These are phyloP conservation scores for Adela reaumurella DNA, from an alignment of 2,888 invertebrate genomes.

Conservation along the genomic window DNA sequence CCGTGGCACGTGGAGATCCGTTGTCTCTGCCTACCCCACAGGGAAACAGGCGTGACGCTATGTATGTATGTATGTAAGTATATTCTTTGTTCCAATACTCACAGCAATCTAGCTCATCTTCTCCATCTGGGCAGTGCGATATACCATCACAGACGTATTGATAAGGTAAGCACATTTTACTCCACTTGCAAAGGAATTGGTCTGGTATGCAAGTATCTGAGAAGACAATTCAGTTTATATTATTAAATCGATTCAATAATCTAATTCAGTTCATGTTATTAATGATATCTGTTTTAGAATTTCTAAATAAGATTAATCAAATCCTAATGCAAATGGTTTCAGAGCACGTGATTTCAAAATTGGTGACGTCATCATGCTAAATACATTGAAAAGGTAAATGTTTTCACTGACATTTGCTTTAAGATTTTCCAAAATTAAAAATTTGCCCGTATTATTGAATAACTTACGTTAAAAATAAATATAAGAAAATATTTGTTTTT, in stretches of 20 bases:
- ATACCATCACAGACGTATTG: conserved; percentile 62
- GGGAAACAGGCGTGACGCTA: too few relatives aligned
- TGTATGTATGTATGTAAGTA: too few relatives aligned
- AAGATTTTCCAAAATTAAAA: neutral
- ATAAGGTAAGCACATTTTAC: conserved; percentile 60
- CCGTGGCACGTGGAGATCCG: too few relatives aligned
- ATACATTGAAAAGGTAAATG: too few relatives aligned
- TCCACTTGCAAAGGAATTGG: conserved; percentile 62
- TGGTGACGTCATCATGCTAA: too few relatives aligned
- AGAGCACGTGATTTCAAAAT: too few relatives aligned
- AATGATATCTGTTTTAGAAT: too few relatives aligned
- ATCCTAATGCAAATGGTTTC: neutral
- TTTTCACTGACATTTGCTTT: too few relatives aligned
- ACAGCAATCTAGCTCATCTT: conserved; percentile 81
- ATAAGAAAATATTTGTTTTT: neutral
- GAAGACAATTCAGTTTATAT: conserved; percentile 14
- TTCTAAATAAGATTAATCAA: neutral
- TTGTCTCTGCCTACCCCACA: too few relatives aligned
- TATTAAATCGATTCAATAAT: neutral
- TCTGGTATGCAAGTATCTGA: conserved; percentile 55
- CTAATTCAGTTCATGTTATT: too few relatives aligned
- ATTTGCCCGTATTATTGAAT: too few relatives aligned
- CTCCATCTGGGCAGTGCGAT: conserved; percentile 63
- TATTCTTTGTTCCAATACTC: conserved; percentile 30
- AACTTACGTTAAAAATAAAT: neutral